Evolutionary conservation across 2,888 invertebrate genomes (phyloP), one percentile per base, ranked within the genome.

Genomic region (Cheiracanthium punctorium): DNA sequence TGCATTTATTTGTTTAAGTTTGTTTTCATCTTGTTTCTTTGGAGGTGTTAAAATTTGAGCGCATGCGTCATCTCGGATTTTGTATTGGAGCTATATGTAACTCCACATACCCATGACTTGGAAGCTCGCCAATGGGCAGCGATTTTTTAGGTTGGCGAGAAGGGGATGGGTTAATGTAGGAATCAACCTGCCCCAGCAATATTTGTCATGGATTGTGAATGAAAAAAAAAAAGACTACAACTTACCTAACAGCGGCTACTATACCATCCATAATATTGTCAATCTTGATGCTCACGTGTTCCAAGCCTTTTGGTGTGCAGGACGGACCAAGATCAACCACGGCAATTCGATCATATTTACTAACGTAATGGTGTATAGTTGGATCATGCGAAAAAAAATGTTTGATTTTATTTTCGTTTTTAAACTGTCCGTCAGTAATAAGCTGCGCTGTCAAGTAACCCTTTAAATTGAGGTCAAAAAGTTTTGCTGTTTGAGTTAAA

Each of bases 201-300:
- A n/a, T n/a, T n/a, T n/a, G n/a, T n/a, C n/a, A n/a, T n/a, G n/a
- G n/a, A n/a, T n/a, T n/a, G n/a, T n/a, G n/a, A n/a, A n/a, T n/a
- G n/a, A n/a, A 37, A 10, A 37, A 37, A 37, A 37, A 7, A 7
- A 37, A 37, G 10, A 37, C 4, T n/a, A 67, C 7, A 70, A 17
- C 14, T 70, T 70, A 71, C 71, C 71, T 71, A 1, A 71, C 17
- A 1, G 43, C 41, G 0, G 17, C 14, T 14, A 37, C 29, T 28
- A 71, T 29, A 8, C 71, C 29, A 2, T 20, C 28, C 10, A 71
- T 71, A n/a, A 71, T 43, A 28, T 43, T 71, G 8, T 71, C 71
- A n/a, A 28, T 71, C 43, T 37, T 20, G 17, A 37, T 43, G 32
- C 43, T 28, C 10, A 43, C 14, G 4, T 43, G 4, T 43, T 71